These are phyloP conservation scores for Slavum lentiscoides DNA, from an alignment of 2,888 invertebrate genomes.

Conservation along the genomic window DNA sequence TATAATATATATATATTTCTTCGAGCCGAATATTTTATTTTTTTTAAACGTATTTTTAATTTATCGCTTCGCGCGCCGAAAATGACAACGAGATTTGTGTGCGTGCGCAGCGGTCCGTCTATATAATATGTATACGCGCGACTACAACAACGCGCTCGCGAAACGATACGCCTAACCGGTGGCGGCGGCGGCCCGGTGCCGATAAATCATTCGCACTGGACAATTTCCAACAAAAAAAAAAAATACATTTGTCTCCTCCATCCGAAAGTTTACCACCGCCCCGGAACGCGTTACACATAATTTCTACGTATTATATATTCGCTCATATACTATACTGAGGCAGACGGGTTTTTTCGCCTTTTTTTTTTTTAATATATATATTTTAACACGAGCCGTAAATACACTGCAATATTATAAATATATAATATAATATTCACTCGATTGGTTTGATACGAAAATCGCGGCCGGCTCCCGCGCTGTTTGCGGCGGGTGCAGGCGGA, in stretches of 20 bases:
- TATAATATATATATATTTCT: neutral
- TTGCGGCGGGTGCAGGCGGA: no score
- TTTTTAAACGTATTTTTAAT: constrained; percentile 4
- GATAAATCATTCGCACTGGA: constrained; percentile 46
- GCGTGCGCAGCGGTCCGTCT: no score
- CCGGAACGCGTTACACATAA: no score
- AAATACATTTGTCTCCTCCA: neutral
- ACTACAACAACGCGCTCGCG: neutral
- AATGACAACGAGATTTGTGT: constrained; percentile 16
- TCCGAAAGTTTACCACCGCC: neutral
- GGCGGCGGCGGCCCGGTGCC: neutral
- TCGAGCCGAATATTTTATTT: neutral
- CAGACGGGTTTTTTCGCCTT: neutral
- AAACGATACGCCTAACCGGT: constrained; percentile 10
- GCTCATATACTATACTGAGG: neutral
- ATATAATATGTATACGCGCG: no score
- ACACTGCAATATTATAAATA: neutral
- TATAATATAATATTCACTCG: neutral
- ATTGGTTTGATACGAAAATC: no score
- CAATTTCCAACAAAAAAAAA: constrained; percentile 37
- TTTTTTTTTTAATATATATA: no score
- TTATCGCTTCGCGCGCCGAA: constrained; percentile 27
- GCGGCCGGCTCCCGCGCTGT: constrained; percentile 7
- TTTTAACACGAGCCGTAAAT: constrained; percentile 18
- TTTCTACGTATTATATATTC: neutral